Evolutionary conservation across 1,140 invertebrate species (phyloP).

Genomic region (Eufriesea mexicana): DNA sequence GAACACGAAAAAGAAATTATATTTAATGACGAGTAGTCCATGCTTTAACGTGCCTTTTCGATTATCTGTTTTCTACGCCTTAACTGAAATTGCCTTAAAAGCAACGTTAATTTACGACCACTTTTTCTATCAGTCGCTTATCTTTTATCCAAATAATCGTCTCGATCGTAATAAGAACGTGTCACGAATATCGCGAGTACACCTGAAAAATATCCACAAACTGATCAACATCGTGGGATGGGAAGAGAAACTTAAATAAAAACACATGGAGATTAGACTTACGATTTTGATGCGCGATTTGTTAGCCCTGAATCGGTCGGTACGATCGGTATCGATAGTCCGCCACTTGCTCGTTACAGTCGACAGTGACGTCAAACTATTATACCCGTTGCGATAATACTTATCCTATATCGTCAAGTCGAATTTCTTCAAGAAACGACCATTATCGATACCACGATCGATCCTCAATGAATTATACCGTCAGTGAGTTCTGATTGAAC

Average conservation of each 20-base stretch:
- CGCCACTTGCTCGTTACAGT: not conserved
- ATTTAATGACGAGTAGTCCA: not conserved
- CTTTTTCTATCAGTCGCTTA: constrained; percentile 13
- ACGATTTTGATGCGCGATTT: not conserved
- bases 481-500: not conserved
- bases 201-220: not conserved
- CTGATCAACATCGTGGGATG: not conserved
- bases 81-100: constrained; percentile 14
- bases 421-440: constrained; percentile 4
- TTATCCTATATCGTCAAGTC: constrained; percentile 31
- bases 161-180: not conserved
- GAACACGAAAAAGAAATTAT: not conserved
- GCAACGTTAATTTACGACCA: not conserved
- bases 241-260: not conserved
- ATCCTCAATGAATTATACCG: not conserved
- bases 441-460: not conserved
- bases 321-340: constrained; percentile 25
- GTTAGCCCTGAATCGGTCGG: not conserved
- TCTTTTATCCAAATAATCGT: constrained; percentile 5
- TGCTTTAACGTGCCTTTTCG: not conserved
- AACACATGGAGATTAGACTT: not conserved
- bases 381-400: constrained; percentile 25
- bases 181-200: not conserved
- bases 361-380: constrained; percentile 32
- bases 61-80: not conserved